Percentiles rank a stretch among this genome's conserved stretches.
Evolutionary conservation across 2,888 invertebrate genomes (phyloP).

Genomic region (Hydropsyche betteni): DNA sequence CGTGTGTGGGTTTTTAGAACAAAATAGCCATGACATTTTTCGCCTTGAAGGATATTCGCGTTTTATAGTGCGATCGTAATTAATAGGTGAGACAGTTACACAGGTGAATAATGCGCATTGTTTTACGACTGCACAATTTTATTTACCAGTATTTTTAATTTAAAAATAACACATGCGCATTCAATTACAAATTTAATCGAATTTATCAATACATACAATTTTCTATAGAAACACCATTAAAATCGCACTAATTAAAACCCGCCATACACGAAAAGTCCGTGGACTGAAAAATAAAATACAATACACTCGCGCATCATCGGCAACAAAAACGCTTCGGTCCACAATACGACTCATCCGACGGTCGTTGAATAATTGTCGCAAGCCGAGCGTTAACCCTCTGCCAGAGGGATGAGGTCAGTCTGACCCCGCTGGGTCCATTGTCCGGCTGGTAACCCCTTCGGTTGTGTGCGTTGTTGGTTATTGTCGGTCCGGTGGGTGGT

Average conservation of each 20-base stretch:
- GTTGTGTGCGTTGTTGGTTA: slow-evolving; percentile 28
- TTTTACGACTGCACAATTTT: not conserved
- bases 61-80: slow-evolving; percentile 21
- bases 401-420: slow-evolving; percentile 4
- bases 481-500: slow-evolving; percentile 35
- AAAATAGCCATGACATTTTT: not conserved
- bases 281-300: too few species aligned
- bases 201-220: too few species aligned
- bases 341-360: slow-evolving; percentile 35
- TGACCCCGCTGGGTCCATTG: slow-evolving; percentile 41
- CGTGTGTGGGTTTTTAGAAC: slow-evolving; percentile 17
- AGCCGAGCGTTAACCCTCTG: slow-evolving; percentile 44
- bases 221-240: too few species aligned
- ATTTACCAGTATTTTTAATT: too few species aligned
- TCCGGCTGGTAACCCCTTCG: slow-evolving; percentile 41
- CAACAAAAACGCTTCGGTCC: too few species aligned
- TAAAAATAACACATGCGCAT: too few species aligned
- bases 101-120: slow-evolving; percentile 8
- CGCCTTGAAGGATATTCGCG: slow-evolving; percentile 15
- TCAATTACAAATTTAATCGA: too few species aligned
- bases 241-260: too few species aligned
- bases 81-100: slow-evolving; percentile 16
- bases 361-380: slow-evolving; percentile 47
- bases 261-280: too few species aligned
- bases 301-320: too few species aligned